Base-by-base conservation (phyloP, 2,113 vertebrate genomes). In the Sinosuthora webbiana region DNA sequence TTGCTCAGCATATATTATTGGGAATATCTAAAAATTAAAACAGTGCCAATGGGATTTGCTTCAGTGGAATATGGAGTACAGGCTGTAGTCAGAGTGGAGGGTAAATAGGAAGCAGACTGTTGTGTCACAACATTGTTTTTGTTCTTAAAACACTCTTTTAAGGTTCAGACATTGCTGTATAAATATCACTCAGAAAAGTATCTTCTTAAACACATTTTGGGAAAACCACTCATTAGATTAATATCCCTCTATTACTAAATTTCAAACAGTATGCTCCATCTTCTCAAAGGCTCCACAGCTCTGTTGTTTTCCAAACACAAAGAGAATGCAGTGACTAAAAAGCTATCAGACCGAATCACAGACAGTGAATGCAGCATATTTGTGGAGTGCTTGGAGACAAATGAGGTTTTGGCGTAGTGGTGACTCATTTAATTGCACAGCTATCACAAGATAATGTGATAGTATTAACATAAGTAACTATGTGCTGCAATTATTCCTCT, bases 381-480 rank as follows among this genome's bases (percentile, higher is more conserved):
- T 97, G 94, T 94, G 69, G 74, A 87, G 81, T 75, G 83, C 89
- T 93, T 94, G 91, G 87, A 94, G 94, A 97, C 84, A 96, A 96
- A 96, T 91, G 94, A 95, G 94, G 62, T 96, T 95, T 95, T 92
- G 75, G 94, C 13, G 0, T 85, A 91, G 90, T 76, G 82, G 93
- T 93, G 93, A 92, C 94, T 97, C 94, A 95, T 89, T 97, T 97
- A 96, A 97, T 95, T 91, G 87, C 92, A 94, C 77, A 95, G 94
- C 83, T 93, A 96, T 96, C 91, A 94, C 87, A 93, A 95, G 94
- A 96, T 96, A 97, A 96, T 96, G 94, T 87, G 89, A 92, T 92
- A 81, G 86, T 95, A 97, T 96, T 96, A 96, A 94, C 92, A 89
- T 95, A 80, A 94, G 95, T 96, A 95, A 94, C 93, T 93, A 93